Base-by-base conservation (phyloP, 2,888 invertebrate species). In the Perizoma flavofasciatum region DNA sequence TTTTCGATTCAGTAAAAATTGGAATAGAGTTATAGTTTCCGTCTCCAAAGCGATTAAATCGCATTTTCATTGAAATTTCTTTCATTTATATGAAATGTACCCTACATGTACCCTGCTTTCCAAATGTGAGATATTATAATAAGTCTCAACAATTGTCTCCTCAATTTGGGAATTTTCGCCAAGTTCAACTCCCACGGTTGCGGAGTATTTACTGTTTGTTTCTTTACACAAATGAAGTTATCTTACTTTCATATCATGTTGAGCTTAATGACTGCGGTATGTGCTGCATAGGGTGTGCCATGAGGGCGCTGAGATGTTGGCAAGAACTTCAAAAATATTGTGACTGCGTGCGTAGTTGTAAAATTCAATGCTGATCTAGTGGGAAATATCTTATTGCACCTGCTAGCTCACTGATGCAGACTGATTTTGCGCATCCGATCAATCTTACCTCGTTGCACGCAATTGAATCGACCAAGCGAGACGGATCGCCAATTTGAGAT, bases 401-500 rank as follows among this genome's bases (percentile, higher is more conserved):
- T 68, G 63, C 68, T 62, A 59, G 59, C 58, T 74, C 69, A 62
- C 65, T 67, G 64, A 68, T 74, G 71, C 69, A 69, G 71, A 59
- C 71, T 69, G 74, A 73, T 73, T 77, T 72, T 76, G 77, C 75
- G 77, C 78, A 81, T 83, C 79, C 72, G 75, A 82, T 79, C 78
- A 77, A 75, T 80, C 77, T 77, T 70, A 65, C 72, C 73, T 77
- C 70, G 79, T 81, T 81, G 78, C 77, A 82, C 78, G 83, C 82
- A 79, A 80, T 81, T 76, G 74, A 75, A 74, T 73, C 75, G 70
- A 63, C 77, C 77, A 72, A 74, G 79, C 83, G 78, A 74, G 78
- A 82, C 83, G 75, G 75, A 83, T 82, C 81, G 82, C 75, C 83
- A 83, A 83, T 84, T 83, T 79, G 70, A 72, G 75, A 80, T 78